Base-by-base conservation (phyloP, 2,888 invertebrate species). In the Psococerastis gibbosa region DNA sequence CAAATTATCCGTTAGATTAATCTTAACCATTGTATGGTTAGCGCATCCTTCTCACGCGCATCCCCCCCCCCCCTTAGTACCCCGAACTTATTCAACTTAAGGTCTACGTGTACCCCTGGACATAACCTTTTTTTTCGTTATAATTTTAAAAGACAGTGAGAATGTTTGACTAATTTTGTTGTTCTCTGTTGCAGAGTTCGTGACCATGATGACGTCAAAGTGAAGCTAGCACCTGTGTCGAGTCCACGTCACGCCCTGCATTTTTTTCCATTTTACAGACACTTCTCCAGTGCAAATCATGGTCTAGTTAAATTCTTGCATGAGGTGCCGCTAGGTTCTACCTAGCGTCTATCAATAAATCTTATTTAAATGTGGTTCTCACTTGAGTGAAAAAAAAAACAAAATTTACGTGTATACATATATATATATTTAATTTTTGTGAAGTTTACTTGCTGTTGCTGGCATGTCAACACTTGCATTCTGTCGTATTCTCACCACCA, bases 161-260 rank as follows among this genome's bases (percentile, higher is more conserved):
- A n/a, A n/a, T n/a, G n/a, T n/a, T n/a, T n/a, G n/a, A n/a, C n/a
- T n/a, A n/a, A n/a, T n/a, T n/a, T n/a, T n/a, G n/a, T n/a, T n/a
- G n/a, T n/a, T 52, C 51, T 56, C 58, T 59, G 61, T 78, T 82
- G 27, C 78, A 88, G 88, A 89, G 78, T 89, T 89, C 76, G 88
- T 89, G 77, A 89, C 88, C 76, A 89, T 89, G 89, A 89, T 89
- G 89, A 89, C 89, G 76, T 89, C 89, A 77, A 89, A 89, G 83
- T 89, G 87, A 89, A 67, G 53, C 41, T 42, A 44, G 47, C 49
- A 45, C 47, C 48, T 49, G 47, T 50, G 44, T 50, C 49, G 49
- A 49, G 49, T 50, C 50, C 52, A 52, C 50, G 48, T 48, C 49
- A 49, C 47, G 50, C 49, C 52, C 52, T 52, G 54, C 54, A 54